A percentile compares a stretch with the other conserved stretches of the same genome.
Conservation (phyloP, 2,797 vertebrate species). For the Buphagus erythrorhynchus region DNA sequence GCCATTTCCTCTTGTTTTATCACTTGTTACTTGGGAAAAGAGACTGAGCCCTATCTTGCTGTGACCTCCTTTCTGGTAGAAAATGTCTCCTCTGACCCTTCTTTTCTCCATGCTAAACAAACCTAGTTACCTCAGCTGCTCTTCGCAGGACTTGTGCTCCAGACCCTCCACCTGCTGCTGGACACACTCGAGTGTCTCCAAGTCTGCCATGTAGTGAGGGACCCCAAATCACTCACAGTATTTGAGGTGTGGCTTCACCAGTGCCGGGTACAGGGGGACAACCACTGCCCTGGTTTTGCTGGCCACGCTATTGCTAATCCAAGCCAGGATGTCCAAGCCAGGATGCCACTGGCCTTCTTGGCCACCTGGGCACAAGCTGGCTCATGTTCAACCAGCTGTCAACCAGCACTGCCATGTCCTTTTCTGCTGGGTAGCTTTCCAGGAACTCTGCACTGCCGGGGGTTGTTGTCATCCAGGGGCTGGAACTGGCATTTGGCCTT, state of each 20-base stretch:
- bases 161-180: neutral
- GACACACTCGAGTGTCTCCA: neutral
- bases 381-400: accelerated
- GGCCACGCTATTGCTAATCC: neutral
- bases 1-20: neutral
- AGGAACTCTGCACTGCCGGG: accelerated
- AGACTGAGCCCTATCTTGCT: neutral
- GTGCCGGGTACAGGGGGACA: no score
- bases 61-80: neutral
- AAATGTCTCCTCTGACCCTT: neutral
- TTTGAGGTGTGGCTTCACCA: neutral
- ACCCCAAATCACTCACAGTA: neutral
- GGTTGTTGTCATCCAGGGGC: neutral
- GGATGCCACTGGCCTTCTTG: neutral
- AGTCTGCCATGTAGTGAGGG: accelerated
- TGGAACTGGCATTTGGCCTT: neutral
- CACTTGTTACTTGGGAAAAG: neutral
- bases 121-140: neutral
- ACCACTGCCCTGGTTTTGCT: neutral
- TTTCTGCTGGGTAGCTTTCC: neutral
- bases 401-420: neutral
- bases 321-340: neutral
- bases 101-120: neutral
- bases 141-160: neutral
- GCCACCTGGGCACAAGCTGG: neutral